Percentiles rank a stretch among this genome's conserved stretches.
Conservation (phyloP, 2,888 invertebrate genomes). For the Callyntrura sp. region DNA sequence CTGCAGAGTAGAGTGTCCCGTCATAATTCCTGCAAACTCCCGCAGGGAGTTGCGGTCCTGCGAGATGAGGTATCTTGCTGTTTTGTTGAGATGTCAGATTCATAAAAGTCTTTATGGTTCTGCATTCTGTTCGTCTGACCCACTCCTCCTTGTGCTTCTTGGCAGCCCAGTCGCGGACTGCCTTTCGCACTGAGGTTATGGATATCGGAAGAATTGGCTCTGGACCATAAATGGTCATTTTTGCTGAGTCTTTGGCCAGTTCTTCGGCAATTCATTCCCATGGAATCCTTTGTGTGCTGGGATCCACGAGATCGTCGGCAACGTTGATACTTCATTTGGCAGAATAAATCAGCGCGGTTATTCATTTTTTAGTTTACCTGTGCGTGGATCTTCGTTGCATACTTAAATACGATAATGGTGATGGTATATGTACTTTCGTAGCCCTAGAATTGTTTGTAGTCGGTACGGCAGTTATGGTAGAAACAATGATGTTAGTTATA, state of each 20-base stretch:
- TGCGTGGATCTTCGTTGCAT: too few species aligned
- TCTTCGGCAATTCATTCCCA: constrained; percentile 68
- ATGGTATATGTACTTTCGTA: too few species aligned
- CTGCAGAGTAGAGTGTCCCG: constrained; percentile 19
- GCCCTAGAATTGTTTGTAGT: too few species aligned
- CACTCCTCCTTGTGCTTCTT: background rate
- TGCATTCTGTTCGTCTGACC: background rate
- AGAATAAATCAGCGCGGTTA: too few species aligned
- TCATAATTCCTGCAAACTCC: background rate
- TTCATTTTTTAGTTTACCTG: too few species aligned
- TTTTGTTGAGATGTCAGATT: background rate
- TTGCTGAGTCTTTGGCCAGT: constrained; percentile 50
- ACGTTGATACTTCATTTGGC: too few species aligned
- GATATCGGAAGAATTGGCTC: constrained; percentile 59
- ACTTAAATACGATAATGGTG: too few species aligned
- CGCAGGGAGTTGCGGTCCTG: background rate
- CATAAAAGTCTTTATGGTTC: background rate
- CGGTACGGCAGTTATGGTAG: too few species aligned
- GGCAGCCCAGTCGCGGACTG: background rate
- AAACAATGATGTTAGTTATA: too few species aligned
- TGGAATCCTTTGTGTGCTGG: constrained; percentile 60
- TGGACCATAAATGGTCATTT: background rate
- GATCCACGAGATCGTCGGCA: too few species aligned
- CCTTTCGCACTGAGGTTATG: background rate
- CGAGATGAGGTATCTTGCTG: background rate